Percentiles rank a stretch among this genome's conserved stretches.
phyloP scores from a whole-genome alignment of 2,888 invertebrate species.

The Ctenicera cuprea region DNA sequence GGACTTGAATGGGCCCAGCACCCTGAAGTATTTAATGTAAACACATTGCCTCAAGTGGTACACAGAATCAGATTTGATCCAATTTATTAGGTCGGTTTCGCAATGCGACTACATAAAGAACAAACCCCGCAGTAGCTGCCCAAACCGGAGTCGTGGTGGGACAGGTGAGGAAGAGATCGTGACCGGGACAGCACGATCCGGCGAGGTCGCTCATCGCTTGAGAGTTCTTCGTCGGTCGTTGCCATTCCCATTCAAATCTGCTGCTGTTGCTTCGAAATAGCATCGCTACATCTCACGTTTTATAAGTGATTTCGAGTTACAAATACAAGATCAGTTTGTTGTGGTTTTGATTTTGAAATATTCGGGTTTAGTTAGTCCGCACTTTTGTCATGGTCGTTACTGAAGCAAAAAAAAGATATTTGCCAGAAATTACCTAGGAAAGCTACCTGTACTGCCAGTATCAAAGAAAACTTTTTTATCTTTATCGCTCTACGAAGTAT shows the following conservation, averaged over 20 bases:
- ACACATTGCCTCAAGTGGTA: constrained; percentile 5
- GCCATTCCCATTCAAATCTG: constrained; percentile 62
- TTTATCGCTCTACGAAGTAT: background rate
- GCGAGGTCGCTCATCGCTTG: constrained; percentile 64
- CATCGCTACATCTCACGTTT: constrained; percentile 55
- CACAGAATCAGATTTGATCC: constrained; percentile 24
- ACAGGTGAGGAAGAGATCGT: constrained; percentile 80
- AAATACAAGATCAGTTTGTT: background rate
- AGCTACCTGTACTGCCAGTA: constrained; percentile 2
- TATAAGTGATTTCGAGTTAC: constrained; percentile 21
- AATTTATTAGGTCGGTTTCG: background rate
- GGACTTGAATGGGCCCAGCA: background rate
- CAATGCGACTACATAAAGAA: constrained; percentile 37
- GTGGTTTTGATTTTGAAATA: background rate
- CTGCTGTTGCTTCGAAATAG: constrained; percentile 52
- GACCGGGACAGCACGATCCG: constrained; percentile 77
- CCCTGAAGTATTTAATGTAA: constrained; percentile 9
- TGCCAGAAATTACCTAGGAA: too few relatives aligned
- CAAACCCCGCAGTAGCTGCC: constrained; percentile 71
- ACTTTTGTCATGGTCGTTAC: constrained; percentile 16
- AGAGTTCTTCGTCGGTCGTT: constrained; percentile 70
- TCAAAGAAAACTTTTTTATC: background rate
- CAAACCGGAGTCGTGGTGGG: constrained; percentile 75
- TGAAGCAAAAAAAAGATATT: background rate
- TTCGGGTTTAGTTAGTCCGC: constrained; percentile 11